A percentile compares a stretch with the other conserved stretches of the same genome.
Evolutionary conservation across 2,888 invertebrate species (phyloP).

Genomic region (Mesorhabditis sp.): DNA sequence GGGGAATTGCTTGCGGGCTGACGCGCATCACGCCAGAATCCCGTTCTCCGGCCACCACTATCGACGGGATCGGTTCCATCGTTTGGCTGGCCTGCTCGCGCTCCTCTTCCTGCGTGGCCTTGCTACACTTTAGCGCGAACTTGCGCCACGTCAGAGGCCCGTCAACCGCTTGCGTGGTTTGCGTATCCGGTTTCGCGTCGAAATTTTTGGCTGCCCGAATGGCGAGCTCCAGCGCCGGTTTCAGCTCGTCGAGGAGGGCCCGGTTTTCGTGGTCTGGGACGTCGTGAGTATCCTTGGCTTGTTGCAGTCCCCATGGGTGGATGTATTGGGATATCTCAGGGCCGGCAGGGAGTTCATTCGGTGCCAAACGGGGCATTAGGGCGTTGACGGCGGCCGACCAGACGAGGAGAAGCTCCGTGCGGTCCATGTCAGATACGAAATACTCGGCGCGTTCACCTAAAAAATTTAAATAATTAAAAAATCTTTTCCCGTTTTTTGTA

Average conservation of each 20-base stretch:
- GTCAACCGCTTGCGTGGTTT: constrained; percentile 67
- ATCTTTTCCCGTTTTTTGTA: no score
- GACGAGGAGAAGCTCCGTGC: constrained; percentile 34
- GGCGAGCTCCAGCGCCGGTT: constrained; percentile 23
- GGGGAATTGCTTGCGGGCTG: constrained; percentile 27
- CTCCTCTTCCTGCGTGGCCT: constrained; percentile 12
- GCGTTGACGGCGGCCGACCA: constrained; percentile 31
- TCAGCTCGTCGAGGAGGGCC: constrained; percentile 16
- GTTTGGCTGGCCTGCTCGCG: constrained; percentile 42
- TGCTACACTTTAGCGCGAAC: constrained; percentile 72
- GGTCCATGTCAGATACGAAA: constrained; percentile 34
- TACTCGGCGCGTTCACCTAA: constrained; percentile 22
- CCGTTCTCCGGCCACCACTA: constrained; percentile 38
- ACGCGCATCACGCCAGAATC: constrained; percentile 28
- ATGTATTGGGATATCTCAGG: constrained; percentile 27
- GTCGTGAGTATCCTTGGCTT: constrained; percentile 41
- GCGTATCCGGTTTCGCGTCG: constrained; percentile 5
- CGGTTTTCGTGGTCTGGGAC: constrained; percentile 24
- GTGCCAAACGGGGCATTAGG: constrained; percentile 17
- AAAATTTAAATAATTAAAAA: no score
- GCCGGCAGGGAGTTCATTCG: constrained; percentile 3
- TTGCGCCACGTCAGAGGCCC: constrained; percentile 97
- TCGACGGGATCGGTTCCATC: constrained; percentile 62
- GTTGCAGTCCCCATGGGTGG: constrained; percentile 51
- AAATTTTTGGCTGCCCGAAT: background rate